Evolutionary conservation across 2,113 vertebrate species (phyloP).

Genomic region (Tupaia tana): DNA sequence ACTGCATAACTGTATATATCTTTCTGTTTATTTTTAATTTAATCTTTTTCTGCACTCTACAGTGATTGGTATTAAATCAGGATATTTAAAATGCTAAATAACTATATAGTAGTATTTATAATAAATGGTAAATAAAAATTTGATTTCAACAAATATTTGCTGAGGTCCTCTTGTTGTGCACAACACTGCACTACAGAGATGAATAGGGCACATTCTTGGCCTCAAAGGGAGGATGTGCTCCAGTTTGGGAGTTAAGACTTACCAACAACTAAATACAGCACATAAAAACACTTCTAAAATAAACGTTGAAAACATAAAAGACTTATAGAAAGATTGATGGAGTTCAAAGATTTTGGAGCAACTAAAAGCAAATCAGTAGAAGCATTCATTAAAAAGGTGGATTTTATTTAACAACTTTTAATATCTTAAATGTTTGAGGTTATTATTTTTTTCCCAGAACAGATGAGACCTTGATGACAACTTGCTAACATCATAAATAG

Average conservation of each 20-base stretch:
- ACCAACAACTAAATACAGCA: neutral
- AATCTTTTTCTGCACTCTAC: neutral
- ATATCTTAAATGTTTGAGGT: neutral
- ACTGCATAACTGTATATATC: too few species aligned
- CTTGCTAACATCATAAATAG: neutral
- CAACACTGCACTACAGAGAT: neutral
- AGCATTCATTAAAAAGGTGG: neutral
- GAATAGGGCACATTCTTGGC: neutral
- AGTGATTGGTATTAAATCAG: neutral
- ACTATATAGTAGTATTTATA: neutral
- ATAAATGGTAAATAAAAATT: neutral
- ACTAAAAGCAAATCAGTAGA: neutral
- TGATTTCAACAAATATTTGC: neutral
- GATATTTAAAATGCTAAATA: neutral
- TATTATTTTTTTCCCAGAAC: neutral
- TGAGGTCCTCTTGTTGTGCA: neutral
- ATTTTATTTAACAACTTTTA: neutral
- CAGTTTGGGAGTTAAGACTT: neutral
- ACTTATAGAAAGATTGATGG: neutral
- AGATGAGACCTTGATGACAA: neutral
- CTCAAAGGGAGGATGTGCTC: neutral
- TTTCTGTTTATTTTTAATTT: neutral
- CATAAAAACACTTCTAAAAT: neutral
- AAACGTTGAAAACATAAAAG: neutral
- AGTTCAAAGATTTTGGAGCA: neutral